Evolutionary conservation across 30 jellyfish, hydroid and myxozoan genomes (phyloP), one percentile per base, ranked within the genome.

Genomic region (Pseudorhiza aurosa): DNA sequence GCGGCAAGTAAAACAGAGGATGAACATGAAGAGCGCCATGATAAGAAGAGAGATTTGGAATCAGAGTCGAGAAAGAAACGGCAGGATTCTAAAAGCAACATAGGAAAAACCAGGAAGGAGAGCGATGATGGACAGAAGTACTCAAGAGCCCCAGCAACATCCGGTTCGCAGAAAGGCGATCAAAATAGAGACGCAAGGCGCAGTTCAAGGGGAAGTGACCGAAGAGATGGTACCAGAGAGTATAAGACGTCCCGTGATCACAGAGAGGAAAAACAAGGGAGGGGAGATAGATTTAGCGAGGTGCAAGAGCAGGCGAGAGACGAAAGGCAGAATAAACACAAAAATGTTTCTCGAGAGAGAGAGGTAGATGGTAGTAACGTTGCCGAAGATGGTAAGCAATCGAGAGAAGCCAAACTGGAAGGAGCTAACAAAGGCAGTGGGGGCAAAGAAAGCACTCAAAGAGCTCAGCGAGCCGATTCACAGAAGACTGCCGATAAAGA

Each of bases 151-250:
- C 67, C 67, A 6, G 19, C 67, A 2, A 36, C 22, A 53, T 53
- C 67, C 5, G 67, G 67, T 1, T 30, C 77, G 17, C 77, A 64
- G 19, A 42, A 33, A 36, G 18, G 57, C 4, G 57, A 42, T 4
- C 58, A 64, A 64, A 21, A 58, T 2, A n/a, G 37, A 31, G 50
- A 35, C 39, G 27, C 75, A 59, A 59, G 51, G 17, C 53, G 77
- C 12, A 29, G 58, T 19, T 32, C 58, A 1, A 64, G 57, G 37
- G 15, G 77, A 33, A 30, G 36, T 33, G 77, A 64, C 32, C 77
- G 77, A 8, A 9, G 77, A n/a, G 77, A 64, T 30, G 53, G 77
- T 15, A 33, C 8, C 15, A 33, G 77, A 42, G 77, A 64, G 8
- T 31, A 64, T 18, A 64, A n/a, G 33, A 4, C 21, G 3, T 53